phyloP scores from a whole-genome alignment of 23 tunicate species.

The Ciona savignyi region DNA sequence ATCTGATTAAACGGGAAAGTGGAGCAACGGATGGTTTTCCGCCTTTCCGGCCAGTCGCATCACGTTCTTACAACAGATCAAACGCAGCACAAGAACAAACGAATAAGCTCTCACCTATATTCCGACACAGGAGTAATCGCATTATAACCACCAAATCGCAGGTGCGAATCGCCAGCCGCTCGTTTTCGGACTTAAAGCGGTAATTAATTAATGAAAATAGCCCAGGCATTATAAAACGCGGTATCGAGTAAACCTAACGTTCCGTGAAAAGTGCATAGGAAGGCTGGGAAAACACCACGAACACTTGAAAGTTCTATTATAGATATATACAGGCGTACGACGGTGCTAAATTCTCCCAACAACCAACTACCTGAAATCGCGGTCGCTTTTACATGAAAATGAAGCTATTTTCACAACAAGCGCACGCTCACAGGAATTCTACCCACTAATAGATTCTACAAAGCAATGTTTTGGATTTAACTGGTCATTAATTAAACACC shows the following conservation, averaged over 20 bases:
- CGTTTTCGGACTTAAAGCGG: background rate
- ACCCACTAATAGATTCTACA: too few species aligned
- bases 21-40: background rate
- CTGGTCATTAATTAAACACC: too few species aligned
- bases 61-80: background rate
- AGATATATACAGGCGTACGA: background rate
- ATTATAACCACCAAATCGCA: background rate
- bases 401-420: background rate
- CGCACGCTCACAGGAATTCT: too few species aligned
- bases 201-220: background rate
- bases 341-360: background rate
- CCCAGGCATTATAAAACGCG: background rate
- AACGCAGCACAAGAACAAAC: background rate
- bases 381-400: background rate
- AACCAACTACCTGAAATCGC: background rate
- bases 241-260: background rate
- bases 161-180: background rate
- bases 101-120: background rate
- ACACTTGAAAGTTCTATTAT: background rate
- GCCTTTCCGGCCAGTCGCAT: background rate
- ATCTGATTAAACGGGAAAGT: background rate
- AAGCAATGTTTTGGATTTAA: too few species aligned
- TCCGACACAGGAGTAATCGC: background rate
- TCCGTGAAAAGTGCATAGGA: background rate
- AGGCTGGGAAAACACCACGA: background rate